A percentile compares a stretch with the other conserved stretches of the same genome.
Evolutionary conservation across 2,888 invertebrate genomes (phyloP).

Genomic region (Anaspis maculata): DNA sequence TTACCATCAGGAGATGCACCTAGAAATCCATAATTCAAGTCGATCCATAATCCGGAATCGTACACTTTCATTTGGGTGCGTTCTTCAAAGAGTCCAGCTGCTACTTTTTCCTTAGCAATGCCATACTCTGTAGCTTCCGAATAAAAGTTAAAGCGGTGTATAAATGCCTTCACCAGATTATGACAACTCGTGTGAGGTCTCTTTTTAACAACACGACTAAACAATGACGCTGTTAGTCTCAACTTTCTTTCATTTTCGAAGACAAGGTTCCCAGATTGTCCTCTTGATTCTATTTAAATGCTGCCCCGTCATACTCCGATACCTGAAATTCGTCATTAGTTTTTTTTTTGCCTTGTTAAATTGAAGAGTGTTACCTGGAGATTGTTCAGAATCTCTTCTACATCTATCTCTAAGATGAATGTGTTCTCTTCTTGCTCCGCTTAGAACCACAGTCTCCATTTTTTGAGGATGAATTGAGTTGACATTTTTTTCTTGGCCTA

Average conservation of each 20-base stretch:
- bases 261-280: constrained; percentile 12
- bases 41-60: constrained; percentile 1
- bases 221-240: constrained; percentile 15
- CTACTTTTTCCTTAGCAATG: constrained; percentile 12
- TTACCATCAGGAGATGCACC: constrained; percentile 3
- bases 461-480: background rate
- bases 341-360: too few relatives aligned
- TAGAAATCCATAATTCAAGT: background rate
- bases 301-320: background rate
- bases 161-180: constrained; percentile 12
- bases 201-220: constrained; percentile 11
- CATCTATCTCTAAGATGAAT: too few relatives aligned
- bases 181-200: constrained; percentile 12
- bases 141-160: constrained; percentile 3
- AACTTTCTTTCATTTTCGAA: constrained; percentile 8
- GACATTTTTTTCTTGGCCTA: background rate
- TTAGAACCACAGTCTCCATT: constrained; percentile 6
- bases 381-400: too few relatives aligned
- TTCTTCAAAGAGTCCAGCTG: background rate
- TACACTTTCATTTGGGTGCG: background rate
- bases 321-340: background rate
- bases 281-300: constrained; percentile 6
- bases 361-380: constrained; percentile 7
- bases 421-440: constrained; percentile 1
- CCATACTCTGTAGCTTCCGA: constrained; percentile 15